A percentile compares a stretch with the other conserved stretches of the same genome.
These are phyloP conservation scores for Chlamydotis undulata DNA, from an alignment of 2,113 vertebrate species.

Conservation along the genomic window DNA sequence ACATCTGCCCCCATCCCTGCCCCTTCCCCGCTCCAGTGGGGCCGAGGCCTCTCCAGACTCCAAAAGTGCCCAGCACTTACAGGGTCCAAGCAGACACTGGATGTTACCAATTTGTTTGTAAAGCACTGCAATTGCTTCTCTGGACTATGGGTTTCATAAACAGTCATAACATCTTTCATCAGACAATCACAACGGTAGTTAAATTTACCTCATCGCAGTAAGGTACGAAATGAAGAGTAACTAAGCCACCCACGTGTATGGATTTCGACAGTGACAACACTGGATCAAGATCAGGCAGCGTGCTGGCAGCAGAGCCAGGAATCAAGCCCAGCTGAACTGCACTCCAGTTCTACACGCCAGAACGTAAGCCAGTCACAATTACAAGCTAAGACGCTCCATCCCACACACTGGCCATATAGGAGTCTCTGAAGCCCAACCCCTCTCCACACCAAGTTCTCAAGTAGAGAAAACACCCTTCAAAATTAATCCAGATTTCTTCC, in stretches of 20 bases:
- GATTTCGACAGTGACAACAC: neutral
- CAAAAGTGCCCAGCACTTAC: neutral
- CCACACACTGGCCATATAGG: rapidly evolving
- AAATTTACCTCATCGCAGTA: neutral
- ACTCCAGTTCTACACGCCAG: rapidly evolving
- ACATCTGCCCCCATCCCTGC: neutral
- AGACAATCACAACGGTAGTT: neutral
- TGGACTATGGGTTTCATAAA: neutral
- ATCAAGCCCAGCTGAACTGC: neutral
- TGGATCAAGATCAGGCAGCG: neutral
- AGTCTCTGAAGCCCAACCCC: neutral
- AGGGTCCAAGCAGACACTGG: neutral
- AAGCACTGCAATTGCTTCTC: neutral
- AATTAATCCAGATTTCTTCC: neutral
- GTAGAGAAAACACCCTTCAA: neutral
- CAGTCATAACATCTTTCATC: neutral
- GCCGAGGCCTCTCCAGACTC: neutral
- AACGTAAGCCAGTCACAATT: neutral
- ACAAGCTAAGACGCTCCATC: neutral
- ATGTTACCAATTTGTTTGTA: neutral
- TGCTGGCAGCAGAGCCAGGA: neutral
- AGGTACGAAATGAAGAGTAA: neutral
- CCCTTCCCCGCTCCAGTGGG: neutral
- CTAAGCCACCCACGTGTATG: neutral
- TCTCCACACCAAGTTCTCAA: neutral